Evolutionary conservation across 2,797 vertebrate species (phyloP).

Genomic region (Gila robusta): DNA sequence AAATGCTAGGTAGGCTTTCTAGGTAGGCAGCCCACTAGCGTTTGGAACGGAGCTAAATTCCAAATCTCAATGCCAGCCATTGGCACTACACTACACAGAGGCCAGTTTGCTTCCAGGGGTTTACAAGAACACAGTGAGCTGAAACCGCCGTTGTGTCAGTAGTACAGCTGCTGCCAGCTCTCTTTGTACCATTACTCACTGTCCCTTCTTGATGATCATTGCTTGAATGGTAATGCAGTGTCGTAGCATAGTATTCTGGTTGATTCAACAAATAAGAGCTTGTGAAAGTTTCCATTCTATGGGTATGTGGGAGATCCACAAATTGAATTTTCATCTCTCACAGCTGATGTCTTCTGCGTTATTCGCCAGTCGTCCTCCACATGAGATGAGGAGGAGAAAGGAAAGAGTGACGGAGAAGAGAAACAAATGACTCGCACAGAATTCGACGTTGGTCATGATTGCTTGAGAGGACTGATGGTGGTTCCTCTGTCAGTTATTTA

Average conservation of each 20-base stretch:
- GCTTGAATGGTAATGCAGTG: conserved; percentile 24
- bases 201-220: conserved; percentile 33
- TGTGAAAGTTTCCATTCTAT: not conserved
- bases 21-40: too few relatives aligned
- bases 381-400: not conserved
- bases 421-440: conserved; percentile 31
- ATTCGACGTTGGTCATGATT: conserved; percentile 44
- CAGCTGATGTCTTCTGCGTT: conserved; percentile 15
- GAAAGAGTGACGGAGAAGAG: conserved; percentile 9
- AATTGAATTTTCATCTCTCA: conserved; percentile 38
- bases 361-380: conserved; percentile 12
- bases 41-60: too few relatives aligned
- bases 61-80: too few relatives aligned
- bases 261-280: conserved; percentile 34
- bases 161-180: conserved; percentile 21
- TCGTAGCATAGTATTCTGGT: not conserved
- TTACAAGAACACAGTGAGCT: too few relatives aligned
- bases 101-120: too few relatives aligned
- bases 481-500: conserved; percentile 59
- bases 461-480: conserved; percentile 53
- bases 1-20: too few relatives aligned
- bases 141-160: too few relatives aligned
- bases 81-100: too few relatives aligned
- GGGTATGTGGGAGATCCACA: conserved; percentile 22
- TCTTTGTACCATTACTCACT: conserved; percentile 28